A percentile compares a stretch with the other conserved stretches of the same genome.
These are phyloP conservation scores for Gastrophysa polygoni DNA, from an alignment of 2,888 invertebrate species.

Conservation along the genomic window DNA sequence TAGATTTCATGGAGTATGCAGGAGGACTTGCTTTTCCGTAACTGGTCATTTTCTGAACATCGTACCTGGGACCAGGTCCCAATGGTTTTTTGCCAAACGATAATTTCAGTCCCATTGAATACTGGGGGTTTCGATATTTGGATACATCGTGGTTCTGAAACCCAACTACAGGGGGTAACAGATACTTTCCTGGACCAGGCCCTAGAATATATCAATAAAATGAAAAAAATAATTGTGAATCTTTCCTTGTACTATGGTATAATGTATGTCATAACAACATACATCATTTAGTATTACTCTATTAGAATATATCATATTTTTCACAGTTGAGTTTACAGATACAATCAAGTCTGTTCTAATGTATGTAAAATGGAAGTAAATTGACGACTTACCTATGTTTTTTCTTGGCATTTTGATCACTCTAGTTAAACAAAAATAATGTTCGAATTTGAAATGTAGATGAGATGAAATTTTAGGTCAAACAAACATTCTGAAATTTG, in stretches of 20 bases:
- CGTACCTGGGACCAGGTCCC: constrained; percentile 59
- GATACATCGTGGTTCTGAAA: constrained; percentile 68
- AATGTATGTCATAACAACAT: no score
- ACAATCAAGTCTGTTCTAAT: no score
- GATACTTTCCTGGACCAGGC: constrained; percentile 71
- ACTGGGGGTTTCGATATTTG: constrained; percentile 67
- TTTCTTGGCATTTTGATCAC: constrained; percentile 14
- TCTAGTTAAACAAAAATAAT: background rate
- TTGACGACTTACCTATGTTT: constrained; percentile 15
- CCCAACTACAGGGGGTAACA: constrained; percentile 67
- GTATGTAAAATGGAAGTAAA: background rate
- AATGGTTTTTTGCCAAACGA: constrained; percentile 36
- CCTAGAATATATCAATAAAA: constrained; percentile 55
- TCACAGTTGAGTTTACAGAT: no score
- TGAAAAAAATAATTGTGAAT: background rate
- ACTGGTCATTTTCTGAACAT: constrained; percentile 61
- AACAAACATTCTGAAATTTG: constrained; percentile 18
- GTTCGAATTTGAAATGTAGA: constrained; percentile 2
- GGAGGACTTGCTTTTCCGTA: constrained; percentile 60
- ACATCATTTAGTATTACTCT: no score
- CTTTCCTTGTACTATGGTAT: no score
- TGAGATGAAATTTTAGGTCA: constrained; percentile 19
- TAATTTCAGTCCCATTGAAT: constrained; percentile 63
- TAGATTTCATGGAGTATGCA: constrained; percentile 57
- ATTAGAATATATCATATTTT: no score